phyloP scores from a whole-genome alignment of 2,113 vertebrate genomes.

The Reinhardtius hippoglossoides region DNA sequence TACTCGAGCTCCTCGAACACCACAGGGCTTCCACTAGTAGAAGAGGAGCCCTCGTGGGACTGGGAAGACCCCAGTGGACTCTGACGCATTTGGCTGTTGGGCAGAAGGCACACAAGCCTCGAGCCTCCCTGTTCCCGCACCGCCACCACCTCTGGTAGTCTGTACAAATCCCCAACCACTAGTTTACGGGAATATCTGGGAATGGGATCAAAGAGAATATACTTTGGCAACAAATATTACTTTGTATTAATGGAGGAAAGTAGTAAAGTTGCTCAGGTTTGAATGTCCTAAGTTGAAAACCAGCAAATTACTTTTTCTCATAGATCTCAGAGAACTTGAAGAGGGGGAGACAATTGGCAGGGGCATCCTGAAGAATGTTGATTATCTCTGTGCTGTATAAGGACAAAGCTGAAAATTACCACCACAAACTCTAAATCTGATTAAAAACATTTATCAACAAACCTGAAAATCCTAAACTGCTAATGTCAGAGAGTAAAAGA shows the following conservation, averaged over 20 bases:
- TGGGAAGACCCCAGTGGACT: conserved; percentile 94
- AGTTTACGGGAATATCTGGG: conserved; percentile 91
- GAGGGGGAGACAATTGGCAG: conserved; percentile 93
- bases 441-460: neutral
- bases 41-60: conserved; percentile 91
- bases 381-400: conserved; percentile 88
- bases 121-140: conserved; percentile 92
- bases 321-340: conserved; percentile 96
- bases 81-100: conserved; percentile 90
- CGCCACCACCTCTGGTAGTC: conserved; percentile 88
- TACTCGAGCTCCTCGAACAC: conserved; percentile 97
- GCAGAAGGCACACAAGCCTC: conserved; percentile 90
- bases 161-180: conserved; percentile 89
- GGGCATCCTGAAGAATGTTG: conserved; percentile 93
- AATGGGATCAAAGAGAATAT: neutral
- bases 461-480: neutral
- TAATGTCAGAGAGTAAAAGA: neutral
- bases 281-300: neutral
- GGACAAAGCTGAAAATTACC: conserved; percentile 5
- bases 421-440: neutral
- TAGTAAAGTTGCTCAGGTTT: too few species aligned
- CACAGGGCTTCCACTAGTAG: conserved; percentile 91
- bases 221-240: neutral
- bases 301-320: conserved; percentile 91
- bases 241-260: neutral